These are phyloP conservation scores for Alloplasta piceator DNA, from an alignment of 2,888 invertebrate genomes.

Conservation along the genomic window DNA sequence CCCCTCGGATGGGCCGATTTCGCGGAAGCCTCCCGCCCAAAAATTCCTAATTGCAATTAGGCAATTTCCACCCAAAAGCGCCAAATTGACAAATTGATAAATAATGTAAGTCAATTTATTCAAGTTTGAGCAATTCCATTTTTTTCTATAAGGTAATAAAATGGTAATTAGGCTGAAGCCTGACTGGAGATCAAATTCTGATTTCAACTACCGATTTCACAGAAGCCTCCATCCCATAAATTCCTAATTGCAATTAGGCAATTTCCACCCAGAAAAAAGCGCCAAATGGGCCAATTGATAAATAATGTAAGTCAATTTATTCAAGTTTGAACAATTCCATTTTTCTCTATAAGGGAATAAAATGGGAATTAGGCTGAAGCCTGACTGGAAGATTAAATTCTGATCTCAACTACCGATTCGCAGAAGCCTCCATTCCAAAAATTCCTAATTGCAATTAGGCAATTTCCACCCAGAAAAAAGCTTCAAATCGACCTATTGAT, in stretches of 20 bases:
- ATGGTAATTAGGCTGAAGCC: not conserved
- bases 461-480: not conserved
- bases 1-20: not conserved
- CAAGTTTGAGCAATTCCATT: too few species aligned
- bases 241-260: constrained; percentile 22
- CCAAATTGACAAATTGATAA: too few species aligned
- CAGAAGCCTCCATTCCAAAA: not conserved
- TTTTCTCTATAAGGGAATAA: too few species aligned
- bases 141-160: too few species aligned
- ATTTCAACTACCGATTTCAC: not conserved
- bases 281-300: too few species aligned
- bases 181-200: too few species aligned
- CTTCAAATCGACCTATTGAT: too few species aligned
- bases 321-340: too few species aligned
- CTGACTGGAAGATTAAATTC: too few species aligned
- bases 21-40: not conserved
- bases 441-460: constrained; percentile 26
- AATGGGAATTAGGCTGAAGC: not conserved
- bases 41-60: constrained; percentile 33
- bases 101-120: too few species aligned
- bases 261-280: not conserved
- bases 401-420: too few species aligned
- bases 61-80: not conserved
- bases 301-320: too few species aligned
- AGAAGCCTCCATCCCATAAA: constrained; percentile 5